A percentile compares a stretch with the other conserved stretches of the same genome.
phyloP scores from a whole-genome alignment of 1,140 invertebrate genomes.

The Apis dorsata region DNA sequence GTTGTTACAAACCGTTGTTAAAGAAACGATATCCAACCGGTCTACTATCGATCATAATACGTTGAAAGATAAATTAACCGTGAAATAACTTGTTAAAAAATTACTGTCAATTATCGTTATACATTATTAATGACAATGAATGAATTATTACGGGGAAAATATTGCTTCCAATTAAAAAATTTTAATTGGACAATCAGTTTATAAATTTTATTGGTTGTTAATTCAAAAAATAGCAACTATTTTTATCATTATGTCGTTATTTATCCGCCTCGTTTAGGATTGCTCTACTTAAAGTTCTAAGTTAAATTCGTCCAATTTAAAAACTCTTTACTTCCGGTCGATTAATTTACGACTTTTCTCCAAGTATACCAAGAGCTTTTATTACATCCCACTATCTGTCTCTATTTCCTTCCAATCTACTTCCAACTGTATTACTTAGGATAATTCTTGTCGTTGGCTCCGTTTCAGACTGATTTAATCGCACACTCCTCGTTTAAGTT shows the following conservation, averaged over 20 bases:
- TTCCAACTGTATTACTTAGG: background rate
- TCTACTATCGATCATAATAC: background rate
- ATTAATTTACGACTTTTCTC: conserved; percentile 3
- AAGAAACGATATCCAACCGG: background rate
- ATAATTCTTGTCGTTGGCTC: background rate
- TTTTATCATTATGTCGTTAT: background rate
- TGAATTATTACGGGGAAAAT: too few species aligned
- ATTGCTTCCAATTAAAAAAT: too few species aligned
- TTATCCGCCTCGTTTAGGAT: background rate
- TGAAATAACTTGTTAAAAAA: background rate
- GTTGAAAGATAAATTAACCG: background rate
- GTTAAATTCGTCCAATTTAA: background rate
- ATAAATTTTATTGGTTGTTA: too few species aligned
- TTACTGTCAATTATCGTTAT: too few species aligned
- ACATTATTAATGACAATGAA: too few species aligned
- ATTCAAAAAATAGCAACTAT: background rate
- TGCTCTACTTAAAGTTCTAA: background rate
- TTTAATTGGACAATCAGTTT: too few species aligned
- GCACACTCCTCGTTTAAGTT: background rate
- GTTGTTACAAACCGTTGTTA: background rate
- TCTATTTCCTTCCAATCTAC: background rate
- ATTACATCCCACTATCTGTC: background rate
- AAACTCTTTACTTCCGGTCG: background rate
- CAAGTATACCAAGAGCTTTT: background rate
- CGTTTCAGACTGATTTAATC: background rate